A percentile compares a stretch with the other conserved stretches of the same genome.
These are phyloP conservation scores for Ophion obscuratus DNA, from an alignment of 2,888 invertebrate genomes.

Conservation along the genomic window DNA sequence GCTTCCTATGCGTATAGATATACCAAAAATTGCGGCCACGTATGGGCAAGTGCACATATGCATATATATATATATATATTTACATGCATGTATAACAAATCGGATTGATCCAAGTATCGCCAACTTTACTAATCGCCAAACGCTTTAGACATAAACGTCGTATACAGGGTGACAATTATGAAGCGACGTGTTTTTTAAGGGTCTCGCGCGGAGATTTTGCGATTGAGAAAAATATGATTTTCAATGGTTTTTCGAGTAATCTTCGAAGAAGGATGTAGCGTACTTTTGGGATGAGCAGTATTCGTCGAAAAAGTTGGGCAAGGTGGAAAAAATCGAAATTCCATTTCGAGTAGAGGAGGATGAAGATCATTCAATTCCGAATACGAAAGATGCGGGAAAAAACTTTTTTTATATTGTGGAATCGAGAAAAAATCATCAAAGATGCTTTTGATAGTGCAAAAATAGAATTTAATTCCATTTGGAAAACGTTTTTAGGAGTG, in stretches of 20 bases:
- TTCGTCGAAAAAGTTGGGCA: not conserved
- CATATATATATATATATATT: not conserved
- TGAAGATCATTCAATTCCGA: not conserved
- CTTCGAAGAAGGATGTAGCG: too few relatives aligned
- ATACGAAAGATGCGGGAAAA: not conserved
- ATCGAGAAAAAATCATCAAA: not conserved
- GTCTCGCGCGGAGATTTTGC: not conserved
- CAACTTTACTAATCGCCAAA: not conserved
- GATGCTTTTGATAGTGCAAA: not conserved
- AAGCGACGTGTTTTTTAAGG: not conserved
- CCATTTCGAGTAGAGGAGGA: not conserved
- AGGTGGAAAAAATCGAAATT: not conserved
- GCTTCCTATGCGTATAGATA: not conserved
- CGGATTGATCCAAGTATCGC: conserved; percentile 11
- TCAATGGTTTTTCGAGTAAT: too few relatives aligned
- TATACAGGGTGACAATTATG: not conserved
- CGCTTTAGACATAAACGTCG: not conserved
- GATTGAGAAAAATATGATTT: too few relatives aligned
- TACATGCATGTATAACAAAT: conserved; percentile 22
- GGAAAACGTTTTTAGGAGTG: not conserved
- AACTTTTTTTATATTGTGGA: not conserved
- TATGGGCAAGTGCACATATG: not conserved
- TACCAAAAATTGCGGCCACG: not conserved
- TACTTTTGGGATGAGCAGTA: too few relatives aligned
- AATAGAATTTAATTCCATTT: too few relatives aligned